Percentiles rank a stretch among this genome's conserved stretches.
phyloP scores from a whole-genome alignment of 2,888 invertebrate genomes.

The Colletes collaris region DNA sequence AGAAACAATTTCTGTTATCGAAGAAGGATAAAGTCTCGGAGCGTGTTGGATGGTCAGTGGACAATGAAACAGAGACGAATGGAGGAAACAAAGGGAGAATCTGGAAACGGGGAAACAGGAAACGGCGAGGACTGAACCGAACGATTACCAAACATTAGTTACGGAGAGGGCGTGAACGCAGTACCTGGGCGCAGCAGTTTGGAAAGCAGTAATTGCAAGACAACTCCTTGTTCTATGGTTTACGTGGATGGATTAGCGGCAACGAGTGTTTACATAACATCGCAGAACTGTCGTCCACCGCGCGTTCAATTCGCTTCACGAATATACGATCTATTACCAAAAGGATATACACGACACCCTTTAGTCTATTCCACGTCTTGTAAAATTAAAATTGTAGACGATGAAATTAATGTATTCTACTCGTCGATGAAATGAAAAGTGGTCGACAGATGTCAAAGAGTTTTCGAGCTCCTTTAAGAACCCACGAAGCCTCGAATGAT shows the following conservation, averaged over 20 bases:
- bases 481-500: no score
- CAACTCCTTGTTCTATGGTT: slow-evolving; percentile 46
- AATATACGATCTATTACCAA: slow-evolving; percentile 54
- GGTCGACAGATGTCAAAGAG: no score
- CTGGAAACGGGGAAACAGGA: slow-evolving; percentile 38
- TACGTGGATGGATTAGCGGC: slow-evolving; percentile 55
- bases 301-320: slow-evolving; percentile 52
- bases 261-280: slow-evolving; percentile 63
- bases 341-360: slow-evolving; percentile 49
- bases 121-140: slow-evolving; percentile 51
- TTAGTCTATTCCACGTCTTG: no score
- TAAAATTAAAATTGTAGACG: no score
- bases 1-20: no score
- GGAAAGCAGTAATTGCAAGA: slow-evolving; percentile 64
- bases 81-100: not conserved
- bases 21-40: no score
- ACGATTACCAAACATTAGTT: slow-evolving; percentile 60
- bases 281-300: slow-evolving; percentile 54
- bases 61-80: no score
- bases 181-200: slow-evolving; percentile 51
- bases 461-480: no score
- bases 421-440: not conserved
- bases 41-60: no score
- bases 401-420: no score
- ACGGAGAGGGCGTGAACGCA: slow-evolving; percentile 44